A percentile compares a stretch with the other conserved stretches of the same genome.
phyloP scores from a whole-genome alignment of 2,797 vertebrate species.

The Sitta carolinensis region DNA sequence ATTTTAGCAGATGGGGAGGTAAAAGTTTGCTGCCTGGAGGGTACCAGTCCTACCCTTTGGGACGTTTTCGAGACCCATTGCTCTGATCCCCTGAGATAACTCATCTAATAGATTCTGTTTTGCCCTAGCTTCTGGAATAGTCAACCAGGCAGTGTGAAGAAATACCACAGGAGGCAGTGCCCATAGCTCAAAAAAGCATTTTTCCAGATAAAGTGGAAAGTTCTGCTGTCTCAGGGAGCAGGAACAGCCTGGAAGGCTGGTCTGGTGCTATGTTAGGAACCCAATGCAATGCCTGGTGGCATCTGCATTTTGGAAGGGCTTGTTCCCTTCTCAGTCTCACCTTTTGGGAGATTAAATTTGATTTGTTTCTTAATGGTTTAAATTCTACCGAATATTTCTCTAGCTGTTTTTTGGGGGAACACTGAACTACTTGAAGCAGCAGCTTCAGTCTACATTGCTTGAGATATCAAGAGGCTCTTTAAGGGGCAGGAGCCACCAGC shows the following conservation, averaged over 20 bases:
- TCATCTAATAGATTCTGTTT: background rate
- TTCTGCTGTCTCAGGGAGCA: background rate
- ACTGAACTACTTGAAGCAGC: background rate
- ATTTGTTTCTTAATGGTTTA: background rate
- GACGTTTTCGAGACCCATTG: background rate
- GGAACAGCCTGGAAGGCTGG: background rate
- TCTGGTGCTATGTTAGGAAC: background rate
- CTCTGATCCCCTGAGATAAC: background rate
- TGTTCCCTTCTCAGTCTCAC: background rate
- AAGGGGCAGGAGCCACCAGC: background rate
- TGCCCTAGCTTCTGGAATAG: background rate
- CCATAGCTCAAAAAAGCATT: background rate
- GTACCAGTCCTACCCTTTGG: background rate
- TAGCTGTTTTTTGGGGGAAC: background rate
- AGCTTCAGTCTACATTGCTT: background rate
- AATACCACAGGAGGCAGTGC: background rate
- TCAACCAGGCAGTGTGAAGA: background rate
- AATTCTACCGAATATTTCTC: background rate
- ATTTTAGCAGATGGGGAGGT: accelerated
- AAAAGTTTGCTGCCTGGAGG: background rate
- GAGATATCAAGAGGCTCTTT: background rate
- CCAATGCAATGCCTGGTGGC: background rate
- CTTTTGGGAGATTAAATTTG: background rate
- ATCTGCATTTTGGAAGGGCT: background rate
- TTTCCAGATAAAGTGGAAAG: background rate